These are phyloP conservation scores for Ctenopoma multispine DNA, from an alignment of 2,797 vertebrate species.

Conservation along the genomic window DNA sequence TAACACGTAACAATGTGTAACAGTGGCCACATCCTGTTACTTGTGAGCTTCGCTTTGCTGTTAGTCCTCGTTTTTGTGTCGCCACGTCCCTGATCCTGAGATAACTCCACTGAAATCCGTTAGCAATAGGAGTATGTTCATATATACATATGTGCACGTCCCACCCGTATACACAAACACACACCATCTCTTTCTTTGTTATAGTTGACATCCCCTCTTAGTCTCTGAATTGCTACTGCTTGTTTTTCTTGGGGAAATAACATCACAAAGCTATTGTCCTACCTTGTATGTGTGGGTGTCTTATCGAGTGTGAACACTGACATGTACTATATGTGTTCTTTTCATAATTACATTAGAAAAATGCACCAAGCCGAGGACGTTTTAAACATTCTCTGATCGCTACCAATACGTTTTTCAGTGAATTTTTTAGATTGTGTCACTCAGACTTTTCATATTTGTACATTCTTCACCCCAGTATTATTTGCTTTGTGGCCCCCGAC, in stretches of 20 bases:
- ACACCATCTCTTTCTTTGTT: constrained; percentile 56
- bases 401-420: background rate
- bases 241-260: constrained; percentile 56
- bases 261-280: constrained; percentile 48
- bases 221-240: constrained; percentile 52
- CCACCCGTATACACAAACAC: constrained; percentile 25
- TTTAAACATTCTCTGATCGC: background rate
- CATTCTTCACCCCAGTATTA: constrained; percentile 14
- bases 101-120: constrained; percentile 72
- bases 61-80: constrained; percentile 5
- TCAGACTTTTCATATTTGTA: background rate
- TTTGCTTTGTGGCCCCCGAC: constrained; percentile 49
- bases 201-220: constrained; percentile 59
- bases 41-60: constrained; percentile 19
- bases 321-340: constrained; percentile 33
- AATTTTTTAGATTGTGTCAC: constrained; percentile 17
- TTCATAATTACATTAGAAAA: constrained; percentile 15
- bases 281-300: constrained; percentile 45
- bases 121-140: constrained; percentile 22
- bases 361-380: background rate
- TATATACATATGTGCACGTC: constrained; percentile 31
- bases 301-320: constrained; percentile 25
- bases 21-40: constrained; percentile 18
- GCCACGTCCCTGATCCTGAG: constrained; percentile 28
- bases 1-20: background rate